These are phyloP conservation scores for Sebastes hubbsi DNA, from an alignment of 2,797 vertebrate species.

Conservation along the genomic window DNA sequence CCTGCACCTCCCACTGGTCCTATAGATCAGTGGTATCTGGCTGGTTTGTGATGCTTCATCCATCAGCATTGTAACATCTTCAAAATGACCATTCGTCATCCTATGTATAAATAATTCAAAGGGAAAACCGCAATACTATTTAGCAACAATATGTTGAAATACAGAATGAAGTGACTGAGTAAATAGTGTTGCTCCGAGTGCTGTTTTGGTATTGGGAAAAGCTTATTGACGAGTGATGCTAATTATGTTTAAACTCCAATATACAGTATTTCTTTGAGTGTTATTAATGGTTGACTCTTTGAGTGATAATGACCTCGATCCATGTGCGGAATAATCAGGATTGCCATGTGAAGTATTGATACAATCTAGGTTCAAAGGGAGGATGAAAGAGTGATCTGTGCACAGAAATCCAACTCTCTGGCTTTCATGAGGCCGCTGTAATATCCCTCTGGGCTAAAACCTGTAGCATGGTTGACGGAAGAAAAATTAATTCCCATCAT, in stretches of 20 bases:
- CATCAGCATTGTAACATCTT: slow-evolving; percentile 38
- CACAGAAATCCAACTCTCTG: slow-evolving; percentile 22
- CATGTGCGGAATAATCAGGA: slow-evolving; percentile 29
- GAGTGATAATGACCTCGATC: slow-evolving; percentile 44
- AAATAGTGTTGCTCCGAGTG: not conserved
- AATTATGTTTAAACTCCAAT: slow-evolving; percentile 3
- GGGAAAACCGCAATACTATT: not conserved
- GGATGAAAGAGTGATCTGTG: slow-evolving; percentile 46
- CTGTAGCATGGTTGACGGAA: slow-evolving; percentile 50
- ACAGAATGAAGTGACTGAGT: not conserved
- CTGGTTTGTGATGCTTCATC: slow-evolving; percentile 41
- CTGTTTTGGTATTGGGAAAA: not conserved
- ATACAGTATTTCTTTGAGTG: not conserved
- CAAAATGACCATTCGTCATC: slow-evolving; percentile 21
- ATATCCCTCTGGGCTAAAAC: slow-evolving; percentile 50
- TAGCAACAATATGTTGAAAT: not conserved
- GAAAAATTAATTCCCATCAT: slow-evolving; percentile 62
- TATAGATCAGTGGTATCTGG: slow-evolving; percentile 57
- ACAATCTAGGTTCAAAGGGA: slow-evolving; percentile 44
- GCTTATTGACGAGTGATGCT: not conserved
- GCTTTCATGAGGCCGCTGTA: slow-evolving; percentile 41
- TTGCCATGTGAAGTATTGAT: slow-evolving; percentile 43
- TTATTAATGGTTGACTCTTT: slow-evolving; percentile 13
- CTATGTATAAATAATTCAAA: slow-evolving; percentile 3
- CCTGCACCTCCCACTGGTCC: slow-evolving; percentile 60